Conservation (phyloP, 2,888 invertebrate species). For the Morpho helenor region DNA sequence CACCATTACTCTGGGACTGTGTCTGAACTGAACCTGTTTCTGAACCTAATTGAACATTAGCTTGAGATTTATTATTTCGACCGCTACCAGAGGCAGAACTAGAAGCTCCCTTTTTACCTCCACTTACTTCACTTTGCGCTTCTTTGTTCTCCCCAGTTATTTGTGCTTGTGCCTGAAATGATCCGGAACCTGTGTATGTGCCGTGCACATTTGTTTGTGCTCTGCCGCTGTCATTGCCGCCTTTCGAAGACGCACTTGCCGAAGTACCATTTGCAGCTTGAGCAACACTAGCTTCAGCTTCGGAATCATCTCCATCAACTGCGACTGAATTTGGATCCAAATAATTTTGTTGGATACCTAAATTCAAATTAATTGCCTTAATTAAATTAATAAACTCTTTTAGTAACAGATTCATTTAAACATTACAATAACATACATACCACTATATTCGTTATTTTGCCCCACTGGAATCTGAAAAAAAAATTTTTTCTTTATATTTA, state of each 20-base stretch:
- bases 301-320: slow-evolving; percentile 84
- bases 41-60: slow-evolving; percentile 86
- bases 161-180: slow-evolving; percentile 91
- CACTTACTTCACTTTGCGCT: slow-evolving; percentile 84
- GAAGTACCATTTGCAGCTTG: slow-evolving; percentile 81
- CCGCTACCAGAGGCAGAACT: slow-evolving; percentile 88
- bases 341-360: slow-evolving; percentile 60
- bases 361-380: slow-evolving; percentile 21
- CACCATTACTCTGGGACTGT: slow-evolving; percentile 86
- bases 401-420: not conserved
- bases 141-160: slow-evolving; percentile 86
- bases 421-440: slow-evolving; percentile 19
- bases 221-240: slow-evolving; percentile 85
- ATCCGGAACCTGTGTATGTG: slow-evolving; percentile 86
- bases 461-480: slow-evolving; percentile 27
- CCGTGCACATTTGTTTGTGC: slow-evolving; percentile 92
- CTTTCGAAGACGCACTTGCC: slow-evolving; percentile 88
- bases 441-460: slow-evolving; percentile 24
- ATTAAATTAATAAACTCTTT: not conserved
- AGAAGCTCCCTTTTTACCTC: slow-evolving; percentile 85
- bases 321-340: slow-evolving; percentile 54
- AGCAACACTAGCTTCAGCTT: slow-evolving; percentile 83
- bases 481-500: slow-evolving; percentile 2
- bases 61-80: slow-evolving; percentile 86
- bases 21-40: slow-evolving; percentile 88